Evolutionary conservation across 1,140 invertebrate genomes (phyloP), one percentile per base, ranked within the genome.

Genomic region (Zaprionus nigranus): DNA sequence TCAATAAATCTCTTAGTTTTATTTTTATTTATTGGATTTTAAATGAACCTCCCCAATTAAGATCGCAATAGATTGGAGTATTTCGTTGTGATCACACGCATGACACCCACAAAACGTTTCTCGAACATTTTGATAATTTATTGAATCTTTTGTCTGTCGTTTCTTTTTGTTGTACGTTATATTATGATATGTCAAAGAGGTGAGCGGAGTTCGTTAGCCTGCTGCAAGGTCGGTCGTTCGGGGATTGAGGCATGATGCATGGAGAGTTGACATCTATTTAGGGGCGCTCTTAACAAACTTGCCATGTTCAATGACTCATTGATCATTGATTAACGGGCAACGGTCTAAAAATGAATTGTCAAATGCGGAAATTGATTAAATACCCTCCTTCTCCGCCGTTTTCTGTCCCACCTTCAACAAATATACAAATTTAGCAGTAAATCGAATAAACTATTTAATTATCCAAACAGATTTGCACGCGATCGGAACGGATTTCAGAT

Each of bases 341-440:
- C 38, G 30, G 30, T 34, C 30, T 66, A 60, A 67, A 60, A 64
- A 54, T 59, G 57, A 75, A 75, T 75, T 71, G 71, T 78, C 66
- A 75, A 78, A 46, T 60, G 76, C 79, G 79, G 79, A 81, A 81
- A 81, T 67, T 75, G 59, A 71, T 69, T 72, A 71, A 71, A 70
- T 28, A 15, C n/a, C 30, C 6, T 7, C 3, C 22, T 0, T 46
- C 24, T 13, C 22, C 20, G n/a, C 7, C 2, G 3, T 5, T 36
- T 12, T 34, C 11, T 28, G 17, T 43, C 30, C 49, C 63, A 62
- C 51, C 40, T n/a, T 17, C 15, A 2, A 22, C 4, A 40, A 30
- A 46, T 34, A 51, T 40, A 59, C 11, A 54, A 49, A 58, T 51
- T 24, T 13, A 51, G 46, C 46, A 22, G 20, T 11, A 51, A 51